Conservation (phyloP, 35 echinoderm and acorn worm genomes). For the Strongylocentrotus purpuratus region DNA sequence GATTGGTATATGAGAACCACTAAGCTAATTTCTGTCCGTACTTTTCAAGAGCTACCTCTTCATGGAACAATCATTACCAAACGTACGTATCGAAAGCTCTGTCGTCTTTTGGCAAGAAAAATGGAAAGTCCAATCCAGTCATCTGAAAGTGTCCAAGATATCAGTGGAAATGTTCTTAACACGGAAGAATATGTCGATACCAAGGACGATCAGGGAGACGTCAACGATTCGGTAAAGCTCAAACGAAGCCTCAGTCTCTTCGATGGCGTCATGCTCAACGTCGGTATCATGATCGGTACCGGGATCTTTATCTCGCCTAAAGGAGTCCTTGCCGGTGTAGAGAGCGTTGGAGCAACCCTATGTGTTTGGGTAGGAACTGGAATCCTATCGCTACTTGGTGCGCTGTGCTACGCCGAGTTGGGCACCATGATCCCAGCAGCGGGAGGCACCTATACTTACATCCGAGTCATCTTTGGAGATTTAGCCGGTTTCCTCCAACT, state of each 20-base stretch:
- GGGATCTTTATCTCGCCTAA: slow-evolving; percentile 96
- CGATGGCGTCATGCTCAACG: background rate
- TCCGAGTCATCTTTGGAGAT: slow-evolving; percentile 10
- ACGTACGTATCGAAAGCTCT: no score
- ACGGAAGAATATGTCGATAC: no score
- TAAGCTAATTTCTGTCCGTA: no score
- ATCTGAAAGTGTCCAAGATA: no score
- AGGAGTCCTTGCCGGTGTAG: slow-evolving; percentile 63
- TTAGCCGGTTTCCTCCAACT: background rate
- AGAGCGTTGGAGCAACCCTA: slow-evolving; percentile 67
- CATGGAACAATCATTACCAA: no score
- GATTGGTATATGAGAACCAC: no score
- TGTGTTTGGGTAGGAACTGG: slow-evolving; percentile 74
- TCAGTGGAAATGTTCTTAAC: no score
- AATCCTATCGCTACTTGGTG: slow-evolving; percentile 30
- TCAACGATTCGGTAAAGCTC: background rate
- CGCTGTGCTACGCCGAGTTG: slow-evolving; percentile 46
- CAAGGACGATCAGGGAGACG: no score
- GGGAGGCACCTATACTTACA: slow-evolving; percentile 48
- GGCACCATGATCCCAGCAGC: slow-evolving; percentile 31
- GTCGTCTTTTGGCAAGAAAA: no score
- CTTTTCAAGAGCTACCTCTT: no score
- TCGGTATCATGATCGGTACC: slow-evolving; percentile 70
- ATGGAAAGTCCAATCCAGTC: no score
- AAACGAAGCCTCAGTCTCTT: background rate